phyloP scores from a whole-genome alignment of 2,888 invertebrate species.

The Dyspetes luteomarginatus region DNA sequence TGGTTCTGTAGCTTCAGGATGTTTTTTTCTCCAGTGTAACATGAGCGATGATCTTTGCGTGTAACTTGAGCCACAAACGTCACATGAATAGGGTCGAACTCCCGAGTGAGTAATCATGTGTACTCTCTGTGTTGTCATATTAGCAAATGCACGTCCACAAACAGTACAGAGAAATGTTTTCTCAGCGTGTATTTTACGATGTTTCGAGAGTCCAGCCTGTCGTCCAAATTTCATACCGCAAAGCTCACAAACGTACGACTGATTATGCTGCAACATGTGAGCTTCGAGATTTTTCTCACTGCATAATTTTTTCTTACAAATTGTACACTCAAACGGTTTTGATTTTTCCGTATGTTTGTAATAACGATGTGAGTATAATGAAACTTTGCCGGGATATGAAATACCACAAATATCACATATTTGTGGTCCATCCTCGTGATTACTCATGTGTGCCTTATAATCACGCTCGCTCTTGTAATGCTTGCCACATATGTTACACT shows the following conservation, averaged over 20 bases:
- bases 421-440: constrained; percentile 62
- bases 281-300: constrained; percentile 56
- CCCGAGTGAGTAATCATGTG: constrained; percentile 68
- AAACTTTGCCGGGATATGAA: constrained; percentile 67
- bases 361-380: constrained; percentile 65
- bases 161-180: constrained; percentile 55
- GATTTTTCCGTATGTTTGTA: constrained; percentile 66
- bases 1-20: constrained; percentile 44
- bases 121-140: constrained; percentile 59
- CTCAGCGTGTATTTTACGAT: constrained; percentile 59
- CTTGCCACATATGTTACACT: constrained; percentile 65
- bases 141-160: constrained; percentile 46
- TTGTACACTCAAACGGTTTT: constrained; percentile 59
- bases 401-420: constrained; percentile 68
- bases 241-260: constrained; percentile 67
- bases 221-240: constrained; percentile 61
- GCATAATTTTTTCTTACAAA: constrained; percentile 57
- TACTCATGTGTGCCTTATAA: constrained; percentile 58
- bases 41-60: constrained; percentile 71
- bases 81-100: constrained; percentile 68
- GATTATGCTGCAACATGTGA: constrained; percentile 65
- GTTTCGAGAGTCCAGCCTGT: constrained; percentile 57
- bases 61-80: constrained; percentile 66
- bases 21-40: constrained; percentile 54
- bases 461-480: constrained; percentile 59